Base-by-base conservation (phyloP, 2,888 invertebrate species). In the Bugulina stolonifera region DNA sequence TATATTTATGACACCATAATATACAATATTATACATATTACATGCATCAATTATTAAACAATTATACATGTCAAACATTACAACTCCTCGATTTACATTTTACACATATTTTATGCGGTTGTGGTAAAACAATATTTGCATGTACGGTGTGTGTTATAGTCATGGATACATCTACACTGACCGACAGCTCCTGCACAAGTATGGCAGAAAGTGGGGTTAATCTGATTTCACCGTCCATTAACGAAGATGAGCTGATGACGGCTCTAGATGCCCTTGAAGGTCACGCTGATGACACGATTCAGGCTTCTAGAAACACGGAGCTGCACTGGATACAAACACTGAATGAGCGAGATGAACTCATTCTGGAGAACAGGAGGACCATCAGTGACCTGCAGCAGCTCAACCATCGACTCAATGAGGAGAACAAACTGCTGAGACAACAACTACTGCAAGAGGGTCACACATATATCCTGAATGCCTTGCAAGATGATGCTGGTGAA, bases 311-410 rank as follows among this genome's bases (percentile, higher is more conserved):
- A 10, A 32, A 32, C 64, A 5, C 64, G 14, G 64, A 64, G 64
- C 22, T 64, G 64, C 32, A 64, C 64, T 64, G 64, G 64, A 64
- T 64, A 29, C 25, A 22, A 25, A 64, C 64, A 32, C 32, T 64
- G 32, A 64, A 64, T 64, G 64, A 64, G 64, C 2, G 64, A 64
- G 64, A 64, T 64, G 64, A 64, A n/a, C 64, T 64, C 18, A 64
- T 64, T 64, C 34, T 64, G 5, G 22, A 22, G 18, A 64, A 64
- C 64, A 64, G 27, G n/a, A 27, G 32, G 64, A 25, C 64, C 27
- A 64, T 64, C 64, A 32, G 32, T 14, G 64, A 64, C 29, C n/a
- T 64, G 27, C 64, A 64, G 32, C 27, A 5, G 3, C 10, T 64
- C 2, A 64, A 64, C 32, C 5, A 64, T 2, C 10, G 10, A 27